Percentiles rank a stretch among this genome's conserved stretches.
phyloP scores from a whole-genome alignment of 2,113 vertebrate species.

The Sporophila hypoxantha region DNA sequence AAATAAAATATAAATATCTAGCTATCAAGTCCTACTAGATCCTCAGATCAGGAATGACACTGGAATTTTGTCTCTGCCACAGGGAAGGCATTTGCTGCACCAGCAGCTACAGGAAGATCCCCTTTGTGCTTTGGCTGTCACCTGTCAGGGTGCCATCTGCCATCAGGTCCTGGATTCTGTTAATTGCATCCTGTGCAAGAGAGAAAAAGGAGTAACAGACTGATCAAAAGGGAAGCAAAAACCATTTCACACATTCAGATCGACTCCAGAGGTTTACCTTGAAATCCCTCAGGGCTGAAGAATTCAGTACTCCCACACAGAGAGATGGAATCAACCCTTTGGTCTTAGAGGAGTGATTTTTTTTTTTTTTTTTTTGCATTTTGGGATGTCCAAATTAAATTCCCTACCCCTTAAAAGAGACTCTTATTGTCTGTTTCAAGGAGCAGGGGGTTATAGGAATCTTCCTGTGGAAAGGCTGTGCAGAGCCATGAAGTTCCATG shows the following conservation, averaged over 20 bases:
- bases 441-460: not conserved
- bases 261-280: not conserved
- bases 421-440: not conserved
- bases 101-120: not conserved
- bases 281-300: not conserved
- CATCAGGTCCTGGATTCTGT: slow-evolving; percentile 88
- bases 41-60: not conserved
- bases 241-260: not conserved
- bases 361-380: not conserved
- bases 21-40: not conserved
- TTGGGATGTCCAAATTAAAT: not conserved
- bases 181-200: slow-evolving; percentile 82
- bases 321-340: not conserved
- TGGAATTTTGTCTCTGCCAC: not conserved
- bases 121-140: slow-evolving; percentile 42
- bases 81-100: not conserved
- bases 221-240: not conserved
- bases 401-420: not conserved
- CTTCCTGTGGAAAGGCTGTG: not conserved
- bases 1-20: not conserved
- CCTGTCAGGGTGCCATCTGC: slow-evolving; percentile 90
- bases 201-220: not conserved
- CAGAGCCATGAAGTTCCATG: not conserved
- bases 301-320: not conserved
- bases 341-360: not conserved